phyloP scores from a whole-genome alignment of 2,797 vertebrate species.

The Perodicticus potto region DNA sequence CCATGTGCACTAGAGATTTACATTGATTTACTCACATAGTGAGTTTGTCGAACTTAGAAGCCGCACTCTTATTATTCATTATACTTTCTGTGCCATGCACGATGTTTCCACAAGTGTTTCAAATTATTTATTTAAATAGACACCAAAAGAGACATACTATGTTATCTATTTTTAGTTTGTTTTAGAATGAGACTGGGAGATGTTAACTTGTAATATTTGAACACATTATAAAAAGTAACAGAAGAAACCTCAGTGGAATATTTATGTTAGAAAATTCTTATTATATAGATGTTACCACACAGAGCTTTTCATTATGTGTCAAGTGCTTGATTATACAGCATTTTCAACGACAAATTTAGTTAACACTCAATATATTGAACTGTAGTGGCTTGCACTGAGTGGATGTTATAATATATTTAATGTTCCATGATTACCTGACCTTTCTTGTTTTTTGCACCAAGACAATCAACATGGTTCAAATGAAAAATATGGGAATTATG shows the following conservation, averaged over 20 bases:
- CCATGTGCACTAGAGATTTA: background rate
- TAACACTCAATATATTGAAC: background rate
- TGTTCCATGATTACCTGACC: background rate
- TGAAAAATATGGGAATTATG: background rate
- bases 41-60: background rate
- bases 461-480: background rate
- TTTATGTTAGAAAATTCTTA: background rate
- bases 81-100: background rate
- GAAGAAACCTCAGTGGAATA: background rate
- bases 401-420: background rate
- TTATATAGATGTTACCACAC: background rate
- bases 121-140: background rate
- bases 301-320: background rate
- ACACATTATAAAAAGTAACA: background rate
- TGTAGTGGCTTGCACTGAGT: background rate
- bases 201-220: background rate
- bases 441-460: slow-evolving; percentile 29
- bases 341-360: background rate
- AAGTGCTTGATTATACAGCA: background rate
- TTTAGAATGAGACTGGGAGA: background rate
- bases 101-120: background rate
- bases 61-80: background rate
- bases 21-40: background rate
- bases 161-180: background rate
- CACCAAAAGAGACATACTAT: background rate